Evolutionary conservation across 2,113 vertebrate genomes (phyloP).

Genomic region (Ciconia boyciana): DNA sequence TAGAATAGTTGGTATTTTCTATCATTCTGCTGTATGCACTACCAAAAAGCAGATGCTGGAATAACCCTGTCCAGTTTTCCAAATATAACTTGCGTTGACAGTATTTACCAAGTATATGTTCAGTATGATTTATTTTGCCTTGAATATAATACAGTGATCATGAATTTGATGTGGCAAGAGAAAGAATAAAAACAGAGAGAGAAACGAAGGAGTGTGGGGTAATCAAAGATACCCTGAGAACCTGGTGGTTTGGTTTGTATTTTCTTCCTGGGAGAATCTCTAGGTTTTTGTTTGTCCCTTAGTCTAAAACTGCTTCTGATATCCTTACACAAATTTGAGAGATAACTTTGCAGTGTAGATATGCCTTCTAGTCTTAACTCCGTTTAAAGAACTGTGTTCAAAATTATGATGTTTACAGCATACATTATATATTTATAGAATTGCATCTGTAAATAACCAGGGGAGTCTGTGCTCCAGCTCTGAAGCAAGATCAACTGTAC

Average conservation of each 20-base stretch:
- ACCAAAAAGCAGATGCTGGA: slow-evolving; percentile 45
- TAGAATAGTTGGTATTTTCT: slow-evolving; percentile 6
- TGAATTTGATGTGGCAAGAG: not conserved
- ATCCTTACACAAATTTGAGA: not conserved
- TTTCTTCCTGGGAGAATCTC: not conserved
- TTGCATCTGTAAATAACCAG: not conserved
- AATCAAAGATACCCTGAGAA: not conserved
- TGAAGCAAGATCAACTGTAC: not conserved
- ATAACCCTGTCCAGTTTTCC: slow-evolving; percentile 27
- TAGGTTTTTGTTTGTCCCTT: not conserved
- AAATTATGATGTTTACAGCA: not conserved
- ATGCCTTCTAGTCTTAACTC: not conserved
- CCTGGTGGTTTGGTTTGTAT: not conserved
- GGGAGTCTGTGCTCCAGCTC: not conserved
- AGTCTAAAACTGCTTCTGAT: not conserved
- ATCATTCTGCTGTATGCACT: not conserved
- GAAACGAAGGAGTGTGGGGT: not conserved
- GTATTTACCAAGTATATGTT: not conserved
- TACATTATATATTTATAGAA: not conserved
- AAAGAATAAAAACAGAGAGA: not conserved
- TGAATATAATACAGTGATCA: not conserved
- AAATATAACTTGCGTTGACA: not conserved
- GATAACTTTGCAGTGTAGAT: not conserved
- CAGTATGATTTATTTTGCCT: slow-evolving; percentile 1
- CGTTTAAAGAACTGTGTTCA: not conserved